Percentiles rank a stretch among this genome's conserved stretches.
These are phyloP conservation scores for Meandrusa payeni DNA, from an alignment of 2,888 invertebrate genomes.

Conservation along the genomic window DNA sequence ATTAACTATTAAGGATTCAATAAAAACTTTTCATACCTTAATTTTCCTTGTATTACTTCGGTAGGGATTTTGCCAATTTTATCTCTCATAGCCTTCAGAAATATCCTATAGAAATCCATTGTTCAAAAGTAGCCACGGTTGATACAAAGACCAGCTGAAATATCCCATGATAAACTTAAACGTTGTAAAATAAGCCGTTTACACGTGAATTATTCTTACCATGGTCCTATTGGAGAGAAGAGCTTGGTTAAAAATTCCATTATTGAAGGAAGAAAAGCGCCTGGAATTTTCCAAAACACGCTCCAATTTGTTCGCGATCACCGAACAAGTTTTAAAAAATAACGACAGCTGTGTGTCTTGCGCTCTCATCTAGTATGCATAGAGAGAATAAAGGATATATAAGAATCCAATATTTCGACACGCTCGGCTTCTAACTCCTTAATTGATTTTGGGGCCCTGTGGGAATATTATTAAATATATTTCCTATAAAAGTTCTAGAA, in stretches of 20 bases:
- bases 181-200: constrained; percentile 24
- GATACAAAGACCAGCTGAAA: background rate
- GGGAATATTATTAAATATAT: too few relatives aligned
- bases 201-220: constrained; percentile 25
- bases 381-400: constrained; percentile 27
- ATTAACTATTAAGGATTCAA: too few relatives aligned
- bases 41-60: too few relatives aligned
- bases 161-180: constrained; percentile 9
- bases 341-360: constrained; percentile 26
- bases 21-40: too few relatives aligned
- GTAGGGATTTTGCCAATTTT: too few relatives aligned
- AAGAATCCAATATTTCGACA: constrained; percentile 1
- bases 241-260: constrained; percentile 30
- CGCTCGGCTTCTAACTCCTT: constrained; percentile 8
- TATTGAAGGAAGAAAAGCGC: constrained; percentile 29
- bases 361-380: constrained; percentile 37
- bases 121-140: background rate
- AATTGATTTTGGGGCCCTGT: constrained; percentile 3
- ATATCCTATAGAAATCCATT: too few relatives aligned
- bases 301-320: constrained; percentile 24
- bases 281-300: constrained; percentile 27
- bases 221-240: constrained; percentile 13
- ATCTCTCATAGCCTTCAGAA: too few relatives aligned
- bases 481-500: too few relatives aligned
- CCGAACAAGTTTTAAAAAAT: constrained; percentile 26